Evolutionary conservation across 2,888 invertebrate genomes (phyloP), one percentile per base, ranked within the genome.

Genomic region (Phania funesta): DNA sequence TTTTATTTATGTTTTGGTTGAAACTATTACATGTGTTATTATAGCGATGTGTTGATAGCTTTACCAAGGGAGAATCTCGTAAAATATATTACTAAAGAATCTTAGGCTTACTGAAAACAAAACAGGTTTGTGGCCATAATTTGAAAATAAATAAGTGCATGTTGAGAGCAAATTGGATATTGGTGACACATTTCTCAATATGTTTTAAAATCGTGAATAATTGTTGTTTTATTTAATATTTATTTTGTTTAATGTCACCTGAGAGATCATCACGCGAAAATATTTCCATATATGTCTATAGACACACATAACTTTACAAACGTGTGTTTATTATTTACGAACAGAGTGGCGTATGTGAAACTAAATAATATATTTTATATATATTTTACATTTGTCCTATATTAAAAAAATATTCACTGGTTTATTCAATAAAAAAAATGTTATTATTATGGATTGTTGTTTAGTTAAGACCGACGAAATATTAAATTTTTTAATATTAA

Each of bases 121-220:
- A 46, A 38, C 46, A 56, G 44, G 29, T 62, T 29, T 52, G 41
- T 44, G 29, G 54, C 35, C 48, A 65, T 38, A 67, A 67, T 48
- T 64, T 64, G 54, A n/a, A n/a, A n/a, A n/a, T n/a, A n/a, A n/a
- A n/a, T 64, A 44, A 74, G 18, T 68, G 64, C 44, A 20, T 60
- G 71, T 38, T 60, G 48, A 60, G 32, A 16, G 20, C n/a, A 22
- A 11, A 44, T 2, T 46, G n/a, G 9, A 56, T 54, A 44, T 4
- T 32, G 7, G 46, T 29, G 22, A 58, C 35, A 58, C 24, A 68
- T 38, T n/a, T 35, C 18, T 35, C 35, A 24, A 3, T 29, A 29
- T 18, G 26, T 4, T 32, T 48, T 4, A 9, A 44, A 54, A 56
- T 41, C 46, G 44, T 44, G 18, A 1, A 54, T n/a, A 54, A 46